phyloP scores from a whole-genome alignment of 2,113 vertebrate species.

The Cyprinus carpio region DNA sequence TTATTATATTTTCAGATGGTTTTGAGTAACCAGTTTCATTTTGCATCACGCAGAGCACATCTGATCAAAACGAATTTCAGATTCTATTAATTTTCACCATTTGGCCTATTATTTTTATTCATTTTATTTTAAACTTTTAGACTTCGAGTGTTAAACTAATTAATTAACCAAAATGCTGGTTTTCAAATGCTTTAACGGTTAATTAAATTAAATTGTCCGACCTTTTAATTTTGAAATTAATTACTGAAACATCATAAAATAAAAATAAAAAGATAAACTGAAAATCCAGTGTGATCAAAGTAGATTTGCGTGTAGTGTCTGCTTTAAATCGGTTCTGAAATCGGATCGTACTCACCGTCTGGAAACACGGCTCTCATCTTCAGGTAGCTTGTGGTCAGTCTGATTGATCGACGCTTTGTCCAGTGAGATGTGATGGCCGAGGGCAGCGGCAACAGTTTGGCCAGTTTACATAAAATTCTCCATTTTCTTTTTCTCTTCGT shows the following conservation, averaged over 20 bases:
- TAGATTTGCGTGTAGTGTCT: no score
- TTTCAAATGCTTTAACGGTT: no score
- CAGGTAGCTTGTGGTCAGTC: slow-evolving; percentile 94
- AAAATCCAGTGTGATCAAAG: not conserved
- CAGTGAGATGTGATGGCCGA: slow-evolving; percentile 96
- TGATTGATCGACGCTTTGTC: slow-evolving; percentile 98
- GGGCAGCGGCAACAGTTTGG: slow-evolving; percentile 90
- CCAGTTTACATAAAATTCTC: slow-evolving; percentile 95
- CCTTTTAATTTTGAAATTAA: no score
- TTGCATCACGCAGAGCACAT: not conserved
- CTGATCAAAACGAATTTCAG: not conserved
- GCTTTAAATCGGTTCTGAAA: not conserved
- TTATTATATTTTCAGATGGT: no score
- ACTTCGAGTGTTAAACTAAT: not conserved
- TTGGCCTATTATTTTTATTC: not conserved
- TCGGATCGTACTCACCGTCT: slow-evolving; percentile 75
- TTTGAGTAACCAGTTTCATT: not conserved
- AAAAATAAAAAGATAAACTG: not conserved
- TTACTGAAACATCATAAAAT: no score
- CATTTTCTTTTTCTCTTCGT: slow-evolving; percentile 94
- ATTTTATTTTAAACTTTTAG: not conserved
- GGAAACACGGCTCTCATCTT: slow-evolving; percentile 90
- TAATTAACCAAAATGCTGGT: no score
- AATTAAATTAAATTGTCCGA: no score
- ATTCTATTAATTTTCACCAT: not conserved